Evolutionary conservation across 2,797 vertebrate genomes (phyloP), one percentile per base, ranked within the genome.

Genomic region (Gallinago nigripennis): DNA sequence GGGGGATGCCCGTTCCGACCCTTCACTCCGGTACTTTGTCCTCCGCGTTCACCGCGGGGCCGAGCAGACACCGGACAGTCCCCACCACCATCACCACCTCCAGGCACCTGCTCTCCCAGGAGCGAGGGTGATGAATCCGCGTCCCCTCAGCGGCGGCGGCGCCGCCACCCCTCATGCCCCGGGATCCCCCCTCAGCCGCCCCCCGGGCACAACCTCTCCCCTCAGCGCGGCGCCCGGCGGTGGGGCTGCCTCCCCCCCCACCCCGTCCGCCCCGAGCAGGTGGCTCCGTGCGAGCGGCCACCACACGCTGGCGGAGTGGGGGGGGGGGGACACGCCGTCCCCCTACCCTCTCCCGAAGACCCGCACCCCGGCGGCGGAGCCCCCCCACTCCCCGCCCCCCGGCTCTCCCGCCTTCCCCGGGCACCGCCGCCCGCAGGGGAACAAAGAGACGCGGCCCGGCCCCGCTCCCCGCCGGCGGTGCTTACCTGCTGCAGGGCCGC

Each of bases 401-500:
- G 4, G n/a, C 28, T 61, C 84, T 75, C 65, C 60, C 91, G 60
- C 75, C 51, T 65, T 72, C 37, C 56, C 20, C 28, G 54, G 68
- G 81, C 94, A 83, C 86, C 75, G 61, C 83, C 83, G 76, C 95
- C 91, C 85, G 94, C 94, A 82, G 96, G 89, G 97, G 97, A 98
- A 98, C 98, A 98, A 98, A 98, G 98, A 97, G 95, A 95, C 95
- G 97, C 95, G 68, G 93, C 94, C 95, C 35, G 78, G 95, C 95
- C 37, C 80, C 70, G 73, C 73, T 88, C 60, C 57, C 54, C 86
- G 82, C 94, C 95, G 87, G 94, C 78, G 61, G 71, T 54, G 82
- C 79, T 95, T 98, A 98, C 98, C 98, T 98, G 98, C 91, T 96
- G 96, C 91, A 97, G 96, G 96, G 97, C 97, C 96, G 96, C 96